These are phyloP conservation scores for Acrocyrtus sp. DNA, from an alignment of 2,888 invertebrate species.

Conservation along the genomic window DNA sequence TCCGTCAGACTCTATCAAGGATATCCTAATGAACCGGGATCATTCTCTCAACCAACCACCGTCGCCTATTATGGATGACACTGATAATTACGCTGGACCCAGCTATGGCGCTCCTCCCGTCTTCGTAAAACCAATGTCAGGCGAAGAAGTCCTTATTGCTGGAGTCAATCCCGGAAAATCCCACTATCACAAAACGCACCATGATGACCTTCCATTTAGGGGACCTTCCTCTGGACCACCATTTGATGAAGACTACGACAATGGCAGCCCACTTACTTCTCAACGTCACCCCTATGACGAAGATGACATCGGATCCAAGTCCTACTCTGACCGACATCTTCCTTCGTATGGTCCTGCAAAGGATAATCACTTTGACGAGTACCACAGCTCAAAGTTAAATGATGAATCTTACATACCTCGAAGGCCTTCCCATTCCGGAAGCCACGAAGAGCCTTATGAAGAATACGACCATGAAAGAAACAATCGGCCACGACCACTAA, in stretches of 20 bases:
- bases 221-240: not conserved
- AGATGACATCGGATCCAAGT: slow-evolving; percentile 19
- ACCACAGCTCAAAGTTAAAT: not conserved
- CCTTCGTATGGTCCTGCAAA: slow-evolving; percentile 2
- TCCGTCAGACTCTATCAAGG: slow-evolving; percentile 24
- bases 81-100: slow-evolving; percentile 36
- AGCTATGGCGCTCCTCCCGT: slow-evolving; percentile 29
- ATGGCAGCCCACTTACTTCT: not conserved
- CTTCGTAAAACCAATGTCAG: slow-evolving; percentile 28
- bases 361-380: slow-evolving; percentile 23
- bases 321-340: slow-evolving; percentile 30
- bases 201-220: slow-evolving; percentile 21
- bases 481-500: slow-evolving; percentile 2
- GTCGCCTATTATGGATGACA: slow-evolving; percentile 30
- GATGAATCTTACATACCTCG: not conserved
- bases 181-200: slow-evolving; percentile 17
- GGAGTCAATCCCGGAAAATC: slow-evolving; percentile 17
- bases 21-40: slow-evolving; percentile 27
- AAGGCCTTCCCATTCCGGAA: slow-evolving; percentile 23
- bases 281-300: slow-evolving; percentile 1
- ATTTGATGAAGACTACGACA: slow-evolving; percentile 35
- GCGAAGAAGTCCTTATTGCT: slow-evolving; percentile 34
- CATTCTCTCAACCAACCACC: slow-evolving; percentile 29
- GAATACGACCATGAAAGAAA: slow-evolving; percentile 14
- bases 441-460: slow-evolving; percentile 15